Conservation (phyloP, 2,797 vertebrate genomes). For the Hydrolagus colliei region DNA sequence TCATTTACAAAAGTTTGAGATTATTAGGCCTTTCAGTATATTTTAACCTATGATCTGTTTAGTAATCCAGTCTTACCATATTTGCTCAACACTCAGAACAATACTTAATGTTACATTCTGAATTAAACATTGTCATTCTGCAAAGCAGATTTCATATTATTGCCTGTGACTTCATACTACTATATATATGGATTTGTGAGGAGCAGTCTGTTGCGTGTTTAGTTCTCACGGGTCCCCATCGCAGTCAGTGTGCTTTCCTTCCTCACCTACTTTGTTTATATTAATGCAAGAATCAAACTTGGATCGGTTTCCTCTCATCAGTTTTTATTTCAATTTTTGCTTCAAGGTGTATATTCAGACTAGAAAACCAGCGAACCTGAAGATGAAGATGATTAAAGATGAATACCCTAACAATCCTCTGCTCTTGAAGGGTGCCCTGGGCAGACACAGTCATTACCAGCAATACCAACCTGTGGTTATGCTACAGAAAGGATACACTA, state of each 20-base stretch:
- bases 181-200: background rate
- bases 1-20: no score
- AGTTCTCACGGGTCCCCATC: no score
- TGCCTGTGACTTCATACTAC: background rate
- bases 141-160: background rate
- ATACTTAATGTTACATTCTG: background rate
- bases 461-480: slow-evolving; percentile 91
- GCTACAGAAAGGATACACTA: slow-evolving; percentile 80
- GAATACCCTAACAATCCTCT: slow-evolving; percentile 76
- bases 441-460: slow-evolving; percentile 85
- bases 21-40: no score
- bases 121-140: background rate
- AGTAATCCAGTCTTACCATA: no score
- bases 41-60: no score
- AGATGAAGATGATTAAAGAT: slow-evolving; percentile 81
- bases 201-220: no score
- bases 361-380: slow-evolving; percentile 71
- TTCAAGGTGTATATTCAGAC: slow-evolving; percentile 84
- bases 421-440: slow-evolving; percentile 76
- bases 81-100: background rate
- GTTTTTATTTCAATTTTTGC: slow-evolving; percentile 23
- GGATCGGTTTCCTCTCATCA: background rate
- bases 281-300: no score
- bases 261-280: no score
- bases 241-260: no score